Conservation (phyloP, 2,797 vertebrate genomes). For the Tadarida brasiliensis region DNA sequence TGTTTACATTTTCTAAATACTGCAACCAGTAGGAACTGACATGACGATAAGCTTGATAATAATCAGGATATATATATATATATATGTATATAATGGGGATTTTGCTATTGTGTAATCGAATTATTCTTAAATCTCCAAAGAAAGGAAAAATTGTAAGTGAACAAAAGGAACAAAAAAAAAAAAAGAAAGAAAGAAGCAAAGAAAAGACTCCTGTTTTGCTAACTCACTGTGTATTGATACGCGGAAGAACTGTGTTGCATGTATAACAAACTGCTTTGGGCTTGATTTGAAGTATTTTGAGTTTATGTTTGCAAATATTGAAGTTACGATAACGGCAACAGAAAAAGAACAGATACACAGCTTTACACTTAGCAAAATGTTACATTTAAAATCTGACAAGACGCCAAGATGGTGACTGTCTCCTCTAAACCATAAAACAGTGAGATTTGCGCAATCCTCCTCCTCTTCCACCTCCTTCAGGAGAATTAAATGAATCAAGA, state of each 20-base stretch:
- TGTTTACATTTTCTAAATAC: slow-evolving; percentile 43
- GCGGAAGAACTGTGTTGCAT: neutral
- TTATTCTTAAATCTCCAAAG: slow-evolving; percentile 30
- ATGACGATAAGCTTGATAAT: neutral
- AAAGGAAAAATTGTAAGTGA: neutral
- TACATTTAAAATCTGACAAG: slow-evolving; percentile 66
- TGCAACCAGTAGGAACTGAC: neutral
- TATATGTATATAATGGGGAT: neutral
- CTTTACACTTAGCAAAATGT: slow-evolving; percentile 78
- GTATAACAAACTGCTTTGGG: slow-evolving; percentile 73
- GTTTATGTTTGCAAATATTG: slow-evolving; percentile 84
- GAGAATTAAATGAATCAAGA: slow-evolving; percentile 75
- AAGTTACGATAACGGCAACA: slow-evolving; percentile 64
- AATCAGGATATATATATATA: neutral
- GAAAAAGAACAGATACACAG: slow-evolving; percentile 83
- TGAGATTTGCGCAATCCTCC: neutral
- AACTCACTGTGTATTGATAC: neutral
- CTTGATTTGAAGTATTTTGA: slow-evolving; percentile 77
- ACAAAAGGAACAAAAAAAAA: neutral
- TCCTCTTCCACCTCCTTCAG: slow-evolving; percentile 63
- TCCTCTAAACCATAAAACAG: slow-evolving; percentile 58
- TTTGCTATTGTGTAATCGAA: slow-evolving; percentile 28
- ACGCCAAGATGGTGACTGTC: slow-evolving; percentile 59
- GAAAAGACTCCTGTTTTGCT: neutral
- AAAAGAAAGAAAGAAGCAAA: neutral